Percentiles rank a stretch among this genome's conserved stretches.
These are phyloP conservation scores for Gorsachius goisagi DNA, from an alignment of 2,113 vertebrate genomes.

Conservation along the genomic window DNA sequence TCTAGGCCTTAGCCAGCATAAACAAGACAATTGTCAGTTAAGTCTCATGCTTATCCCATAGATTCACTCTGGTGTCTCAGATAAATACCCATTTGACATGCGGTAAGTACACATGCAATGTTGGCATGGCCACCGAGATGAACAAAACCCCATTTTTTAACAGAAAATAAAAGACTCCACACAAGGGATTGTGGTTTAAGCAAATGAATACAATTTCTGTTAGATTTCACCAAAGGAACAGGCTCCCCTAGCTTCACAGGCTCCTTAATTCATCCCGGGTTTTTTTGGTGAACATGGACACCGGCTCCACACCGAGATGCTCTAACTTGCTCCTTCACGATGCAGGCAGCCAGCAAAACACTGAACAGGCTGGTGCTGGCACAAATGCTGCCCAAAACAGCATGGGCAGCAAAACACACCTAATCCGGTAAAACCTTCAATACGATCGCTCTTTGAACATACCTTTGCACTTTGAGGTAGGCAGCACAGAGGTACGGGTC, in stretches of 20 bases:
- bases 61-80: neutral
- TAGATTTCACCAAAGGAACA: neutral
- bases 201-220: neutral
- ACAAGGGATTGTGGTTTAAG: neutral
- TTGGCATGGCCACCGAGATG: accelerated
- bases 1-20: neutral
- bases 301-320: neutral
- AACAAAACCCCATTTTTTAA: accelerated
- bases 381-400: neutral
- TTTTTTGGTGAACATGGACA: neutral
- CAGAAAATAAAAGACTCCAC: neutral
- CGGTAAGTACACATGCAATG: accelerated
- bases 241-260: neutral
- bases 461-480: neutral
- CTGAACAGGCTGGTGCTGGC: accelerated
- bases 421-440: neutral
- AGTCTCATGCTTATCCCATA: neutral
- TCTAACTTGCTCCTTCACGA: neutral
- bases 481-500: accelerated
- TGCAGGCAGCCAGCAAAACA: neutral
- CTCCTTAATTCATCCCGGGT: neutral
- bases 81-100: neutral
- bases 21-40: neutral
- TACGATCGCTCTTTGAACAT: accelerated
- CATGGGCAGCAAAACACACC: neutral